These are phyloP conservation scores for Cyanoramphus novaezelandiae DNA, from an alignment of 2,113 vertebrate species.

Conservation along the genomic window DNA sequence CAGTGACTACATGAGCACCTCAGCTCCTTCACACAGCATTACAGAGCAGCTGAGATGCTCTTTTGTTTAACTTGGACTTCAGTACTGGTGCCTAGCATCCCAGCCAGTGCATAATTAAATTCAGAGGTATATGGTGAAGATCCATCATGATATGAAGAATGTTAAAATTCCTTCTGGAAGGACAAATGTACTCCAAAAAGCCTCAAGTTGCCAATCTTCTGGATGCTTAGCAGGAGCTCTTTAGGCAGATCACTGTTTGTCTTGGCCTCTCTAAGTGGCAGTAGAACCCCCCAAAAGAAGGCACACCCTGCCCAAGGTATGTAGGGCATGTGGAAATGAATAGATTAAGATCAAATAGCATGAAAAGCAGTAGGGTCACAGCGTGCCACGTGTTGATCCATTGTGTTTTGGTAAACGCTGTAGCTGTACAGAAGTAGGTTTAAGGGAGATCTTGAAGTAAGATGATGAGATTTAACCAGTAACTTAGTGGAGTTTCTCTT, in stretches of 20 bases:
- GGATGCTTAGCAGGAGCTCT: neutral
- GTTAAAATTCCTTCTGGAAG: neutral
- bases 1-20: no score
- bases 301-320: neutral
- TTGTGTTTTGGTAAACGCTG: neutral
- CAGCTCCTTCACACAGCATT: neutral
- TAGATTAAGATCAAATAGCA: neutral
- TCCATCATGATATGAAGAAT: neutral
- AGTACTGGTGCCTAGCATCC: neutral
- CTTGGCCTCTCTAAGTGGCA: neutral
- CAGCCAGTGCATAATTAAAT: neutral
- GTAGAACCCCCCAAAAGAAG: neutral
- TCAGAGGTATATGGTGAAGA: neutral
- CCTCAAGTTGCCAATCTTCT: accelerated
- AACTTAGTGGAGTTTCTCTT: neutral
- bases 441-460: neutral
- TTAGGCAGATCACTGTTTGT: neutral
- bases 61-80: neutral
- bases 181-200: accelerated
- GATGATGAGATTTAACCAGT: neutral
- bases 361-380: neutral
- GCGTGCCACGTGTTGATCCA: neutral
- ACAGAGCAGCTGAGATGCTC: neutral
- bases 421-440: neutral
- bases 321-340: neutral